Evolutionary conservation across 2,888 invertebrate genomes (phyloP).

Genomic region (Gymnoscelis rufifasciata): DNA sequence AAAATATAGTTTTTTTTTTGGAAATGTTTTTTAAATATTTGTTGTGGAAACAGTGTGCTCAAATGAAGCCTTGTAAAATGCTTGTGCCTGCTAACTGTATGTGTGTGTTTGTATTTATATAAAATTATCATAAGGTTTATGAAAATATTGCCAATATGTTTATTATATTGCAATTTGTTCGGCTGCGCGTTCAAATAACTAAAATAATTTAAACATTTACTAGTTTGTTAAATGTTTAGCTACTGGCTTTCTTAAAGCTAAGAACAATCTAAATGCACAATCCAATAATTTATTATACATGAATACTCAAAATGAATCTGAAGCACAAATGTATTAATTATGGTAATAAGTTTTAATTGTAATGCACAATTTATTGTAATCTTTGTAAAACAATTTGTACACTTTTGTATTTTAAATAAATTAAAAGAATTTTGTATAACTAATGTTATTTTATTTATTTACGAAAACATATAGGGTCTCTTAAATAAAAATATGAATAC

Average conservation of each 20-base stretch:
- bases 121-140: slow-evolving; percentile 6
- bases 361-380: slow-evolving; percentile 54
- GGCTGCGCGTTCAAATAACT: too few relatives aligned
- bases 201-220: too few relatives aligned
- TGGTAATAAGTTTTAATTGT: slow-evolving; percentile 28
- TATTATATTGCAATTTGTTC: too few relatives aligned
- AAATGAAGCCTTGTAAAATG: slow-evolving; percentile 56
- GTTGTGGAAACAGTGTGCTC: slow-evolving; percentile 39
- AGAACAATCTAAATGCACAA: neutral
- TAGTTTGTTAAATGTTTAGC: too few relatives aligned
- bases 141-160: neutral
- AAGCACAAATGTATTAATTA: slow-evolving; percentile 50
- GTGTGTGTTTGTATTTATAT: slow-evolving; percentile 28
- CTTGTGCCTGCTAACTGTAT: slow-evolving; percentile 65
- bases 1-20: too few relatives aligned
- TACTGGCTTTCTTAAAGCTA: neutral
- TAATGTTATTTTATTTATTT: slow-evolving; percentile 29
- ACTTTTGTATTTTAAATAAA: slow-evolving; percentile 69
- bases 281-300: neutral
- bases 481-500: too few relatives aligned
- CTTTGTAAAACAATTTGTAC: slow-evolving; percentile 56
- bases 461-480: too few relatives aligned
- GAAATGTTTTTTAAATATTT: too few relatives aligned
- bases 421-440: slow-evolving; percentile 46
- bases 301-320: slow-evolving; percentile 25